Percentiles rank a stretch among this genome's conserved stretches.
These are phyloP conservation scores for Tiliacea citrago DNA, from an alignment of 2,888 invertebrate genomes.

Conservation along the genomic window DNA sequence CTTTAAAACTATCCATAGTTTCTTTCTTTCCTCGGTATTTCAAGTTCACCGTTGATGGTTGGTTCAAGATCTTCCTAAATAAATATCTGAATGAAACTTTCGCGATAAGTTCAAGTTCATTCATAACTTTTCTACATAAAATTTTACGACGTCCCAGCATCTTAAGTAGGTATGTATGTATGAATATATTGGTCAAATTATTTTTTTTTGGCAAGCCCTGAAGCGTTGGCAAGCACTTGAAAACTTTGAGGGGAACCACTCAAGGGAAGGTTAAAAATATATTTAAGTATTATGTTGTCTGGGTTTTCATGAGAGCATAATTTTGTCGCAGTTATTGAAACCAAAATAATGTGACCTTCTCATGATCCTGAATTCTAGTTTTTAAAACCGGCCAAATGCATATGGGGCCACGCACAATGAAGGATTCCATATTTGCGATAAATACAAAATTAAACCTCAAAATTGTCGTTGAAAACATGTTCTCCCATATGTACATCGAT, in stretches of 20 bases:
- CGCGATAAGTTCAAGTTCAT: not conserved
- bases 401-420: no score
- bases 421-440: no score
- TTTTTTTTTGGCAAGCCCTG: slow-evolving; percentile 29
- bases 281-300: not conserved
- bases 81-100: not conserved
- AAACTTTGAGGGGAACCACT: slow-evolving; percentile 48
- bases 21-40: not conserved
- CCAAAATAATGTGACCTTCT: not conserved
- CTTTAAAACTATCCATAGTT: not conserved
- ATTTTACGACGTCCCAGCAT: not conserved
- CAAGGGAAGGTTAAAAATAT: slow-evolving; percentile 14
- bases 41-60: not conserved
- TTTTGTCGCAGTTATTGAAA: not conserved
- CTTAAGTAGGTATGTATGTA: slow-evolving; percentile 14
- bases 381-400: not conserved
- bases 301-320: not conserved
- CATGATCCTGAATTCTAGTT: not conserved
- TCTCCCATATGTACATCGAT: no score
- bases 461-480: no score
- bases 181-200: slow-evolving; percentile 48
- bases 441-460: no score
- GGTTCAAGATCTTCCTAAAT: not conserved
- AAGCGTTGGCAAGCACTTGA: slow-evolving; percentile 29
- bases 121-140: slow-evolving; percentile 14